phyloP scores from a whole-genome alignment of 2,888 invertebrate species.

The Strigamia maritima region DNA sequence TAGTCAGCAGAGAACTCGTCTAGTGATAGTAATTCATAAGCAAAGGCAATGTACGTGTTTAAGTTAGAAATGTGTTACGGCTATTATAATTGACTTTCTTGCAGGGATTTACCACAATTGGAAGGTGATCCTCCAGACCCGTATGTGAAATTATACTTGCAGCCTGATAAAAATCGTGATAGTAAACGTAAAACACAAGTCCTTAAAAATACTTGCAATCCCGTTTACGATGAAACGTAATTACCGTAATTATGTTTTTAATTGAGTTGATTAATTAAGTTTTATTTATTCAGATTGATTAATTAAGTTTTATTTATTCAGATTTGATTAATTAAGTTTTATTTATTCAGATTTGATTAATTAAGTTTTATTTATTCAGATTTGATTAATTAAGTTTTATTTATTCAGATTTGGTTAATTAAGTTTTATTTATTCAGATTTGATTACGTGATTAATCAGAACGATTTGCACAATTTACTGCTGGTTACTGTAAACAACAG shows the following conservation, averaged over 20 bases:
- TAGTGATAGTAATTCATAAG: slow-evolving; percentile 82
- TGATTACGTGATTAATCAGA: slow-evolving; percentile 79
- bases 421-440: slow-evolving; percentile 57
- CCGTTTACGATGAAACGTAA: slow-evolving; percentile 78
- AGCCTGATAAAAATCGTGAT: slow-evolving; percentile 80
- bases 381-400: too few species aligned
- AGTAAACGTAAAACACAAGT: slow-evolving; percentile 81
- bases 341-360: too few species aligned
- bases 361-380: too few species aligned
- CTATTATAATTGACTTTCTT: slow-evolving; percentile 44
- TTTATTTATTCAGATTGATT: too few species aligned
- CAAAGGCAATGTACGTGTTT: slow-evolving; percentile 75
- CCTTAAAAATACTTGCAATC: slow-evolving; percentile 87
- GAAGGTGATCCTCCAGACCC: slow-evolving; percentile 85
- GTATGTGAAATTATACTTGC: slow-evolving; percentile 80
- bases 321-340: too few species aligned
- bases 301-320: too few species aligned
- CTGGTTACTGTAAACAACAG: slow-evolving; percentile 86
- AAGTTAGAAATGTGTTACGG: background rate
- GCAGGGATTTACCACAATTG: slow-evolving; percentile 72
- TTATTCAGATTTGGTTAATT: too few species aligned
- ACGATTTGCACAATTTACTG: slow-evolving; percentile 71
- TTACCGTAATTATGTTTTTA: too few species aligned
- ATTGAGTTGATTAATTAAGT: too few species aligned
- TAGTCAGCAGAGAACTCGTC: slow-evolving; percentile 74